phyloP scores from a whole-genome alignment of 2,113 vertebrate species.

The Halichoerus grypus region DNA sequence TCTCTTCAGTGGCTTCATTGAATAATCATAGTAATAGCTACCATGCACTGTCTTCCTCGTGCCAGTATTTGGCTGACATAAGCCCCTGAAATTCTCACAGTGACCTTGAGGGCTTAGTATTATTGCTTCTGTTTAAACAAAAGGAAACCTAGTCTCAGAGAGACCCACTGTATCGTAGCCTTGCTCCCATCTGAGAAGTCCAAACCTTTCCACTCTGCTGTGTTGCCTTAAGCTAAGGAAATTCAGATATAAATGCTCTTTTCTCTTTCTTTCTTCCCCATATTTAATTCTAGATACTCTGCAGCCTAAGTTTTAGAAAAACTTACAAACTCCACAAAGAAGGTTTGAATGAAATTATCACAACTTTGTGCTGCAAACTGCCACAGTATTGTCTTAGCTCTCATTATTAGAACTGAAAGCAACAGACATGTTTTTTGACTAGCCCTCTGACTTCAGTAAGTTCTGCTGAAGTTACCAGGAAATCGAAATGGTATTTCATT shows the following conservation, averaged over 20 bases:
- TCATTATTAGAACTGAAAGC: not conserved
- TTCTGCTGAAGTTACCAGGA: not conserved
- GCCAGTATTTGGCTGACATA: not conserved
- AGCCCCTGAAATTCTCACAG: not conserved
- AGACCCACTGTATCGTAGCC: accelerated
- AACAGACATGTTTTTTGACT: not conserved
- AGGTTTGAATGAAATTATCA: not conserved
- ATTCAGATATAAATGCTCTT: not conserved
- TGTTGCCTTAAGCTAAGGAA: not conserved
- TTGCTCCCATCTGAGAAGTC: not conserved
- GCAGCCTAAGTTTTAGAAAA: not conserved
- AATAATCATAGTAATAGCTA: not conserved
- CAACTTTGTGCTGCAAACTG: not conserved
- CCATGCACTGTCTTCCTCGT: not conserved
- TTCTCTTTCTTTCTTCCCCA: not conserved
- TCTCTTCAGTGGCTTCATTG: not conserved
- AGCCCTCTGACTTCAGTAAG: not conserved
- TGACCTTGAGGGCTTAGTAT: not conserved
- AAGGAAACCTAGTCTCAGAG: not conserved
- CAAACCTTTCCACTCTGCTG: not conserved
- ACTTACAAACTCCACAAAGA: not conserved
- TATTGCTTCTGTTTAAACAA: not conserved
- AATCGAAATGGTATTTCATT: not conserved
- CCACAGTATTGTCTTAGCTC: not conserved
- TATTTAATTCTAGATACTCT: not conserved